Conservation (phyloP, 2,888 invertebrate species). For the Laothoe populi region DNA sequence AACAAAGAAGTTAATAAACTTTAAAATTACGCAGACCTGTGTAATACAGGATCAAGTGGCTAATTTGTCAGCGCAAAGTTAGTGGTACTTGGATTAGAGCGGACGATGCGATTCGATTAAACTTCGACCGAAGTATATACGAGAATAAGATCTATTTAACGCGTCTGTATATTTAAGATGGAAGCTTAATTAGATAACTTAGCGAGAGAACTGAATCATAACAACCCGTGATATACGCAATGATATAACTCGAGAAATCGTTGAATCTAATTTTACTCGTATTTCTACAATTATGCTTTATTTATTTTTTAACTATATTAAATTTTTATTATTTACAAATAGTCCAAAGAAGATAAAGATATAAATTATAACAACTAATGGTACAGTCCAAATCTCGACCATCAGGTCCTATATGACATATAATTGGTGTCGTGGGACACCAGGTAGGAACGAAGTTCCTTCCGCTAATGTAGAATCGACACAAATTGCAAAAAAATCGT, state of each 20-base stretch:
- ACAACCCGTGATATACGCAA: not conserved
- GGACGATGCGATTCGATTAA: conserved; percentile 82
- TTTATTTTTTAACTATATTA: too few species aligned
- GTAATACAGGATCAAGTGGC: conserved; percentile 71
- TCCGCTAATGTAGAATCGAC: too few species aligned
- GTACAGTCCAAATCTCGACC: too few species aligned
- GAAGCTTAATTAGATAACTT: conserved; percentile 79
- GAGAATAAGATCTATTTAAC: conserved; percentile 73
- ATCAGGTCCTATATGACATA: too few species aligned
- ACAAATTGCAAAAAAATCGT: too few species aligned
- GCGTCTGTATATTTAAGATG: conserved; percentile 65
- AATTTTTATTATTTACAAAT: too few species aligned
- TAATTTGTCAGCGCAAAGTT: conserved; percentile 80
- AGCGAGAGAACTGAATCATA: conserved; percentile 46
- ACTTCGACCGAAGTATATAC: conserved; percentile 72
- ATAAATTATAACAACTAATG: too few species aligned
- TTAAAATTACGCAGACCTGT: conserved; percentile 57
- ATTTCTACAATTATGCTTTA: not conserved
- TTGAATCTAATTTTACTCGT: not conserved
- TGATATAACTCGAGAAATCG: not conserved
- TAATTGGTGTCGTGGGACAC: too few species aligned
- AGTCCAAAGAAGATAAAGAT: too few species aligned
- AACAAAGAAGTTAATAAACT: not conserved
- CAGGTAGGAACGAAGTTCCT: too few species aligned
- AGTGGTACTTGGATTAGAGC: conserved; percentile 50